Evolutionary conservation across 1,140 invertebrate genomes (phyloP), one percentile per base, ranked within the genome.

Genomic region (Trachymyrmex septentrionalis): DNA sequence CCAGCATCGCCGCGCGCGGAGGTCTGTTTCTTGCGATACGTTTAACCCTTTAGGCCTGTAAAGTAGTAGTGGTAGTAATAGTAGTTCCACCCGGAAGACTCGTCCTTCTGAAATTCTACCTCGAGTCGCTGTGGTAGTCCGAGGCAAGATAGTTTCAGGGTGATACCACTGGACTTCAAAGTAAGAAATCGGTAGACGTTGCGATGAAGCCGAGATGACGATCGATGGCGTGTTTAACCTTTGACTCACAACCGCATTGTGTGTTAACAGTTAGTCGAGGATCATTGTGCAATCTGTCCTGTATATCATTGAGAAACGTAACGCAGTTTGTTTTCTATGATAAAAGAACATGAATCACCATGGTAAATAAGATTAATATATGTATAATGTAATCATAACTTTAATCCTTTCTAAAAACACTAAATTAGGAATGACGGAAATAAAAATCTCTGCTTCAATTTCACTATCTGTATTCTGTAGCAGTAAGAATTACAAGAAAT

Each of bases 21-120:
- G 86, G 88, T 89, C 86, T 73, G 78, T 88, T 89, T 88, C 86
- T 88, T 87, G 86, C 86, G 76, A 72, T 88, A 88, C 86, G 73
- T 86, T 86, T 85, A 21, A 69, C 90, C 86, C 86, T 69, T 24
- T 44, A 24, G 75, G 84, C 86, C 85, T 77, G 69, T 67, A 10
- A 63, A 48, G 30, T 38, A 30, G 14, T 69, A n/a, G 30, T 66
- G n/a, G 64, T 66, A 19, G 44, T 82, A 84, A 55, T 55, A 44
- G 48, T 84, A 84, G 55, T 73, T 44, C 55, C 53, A 82, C 67
- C 67, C 80, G 80, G 80, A 84, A 84, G 69, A 84, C 38, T 27
- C 55, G 69, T 63, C 69, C 14, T 63, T 61, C 69, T 73, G 55
- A 84, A 84, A 84, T 63, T 75, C 80, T 73, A 84, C n/a, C 69